phyloP scores from a whole-genome alignment of 2,888 invertebrate species.

The Nemotelus pantherinus region DNA sequence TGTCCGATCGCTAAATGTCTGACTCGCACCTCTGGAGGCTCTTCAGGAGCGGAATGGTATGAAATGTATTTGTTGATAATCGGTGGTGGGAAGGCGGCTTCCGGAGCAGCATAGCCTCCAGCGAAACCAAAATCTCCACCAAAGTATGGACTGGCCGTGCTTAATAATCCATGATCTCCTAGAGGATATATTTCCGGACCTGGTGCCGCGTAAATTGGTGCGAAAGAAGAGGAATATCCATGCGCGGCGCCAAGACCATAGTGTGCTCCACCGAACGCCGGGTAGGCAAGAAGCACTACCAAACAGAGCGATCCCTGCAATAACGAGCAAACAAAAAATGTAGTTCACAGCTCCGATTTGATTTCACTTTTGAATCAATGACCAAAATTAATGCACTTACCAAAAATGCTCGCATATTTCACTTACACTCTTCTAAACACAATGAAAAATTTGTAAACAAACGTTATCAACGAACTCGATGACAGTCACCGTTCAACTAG shows the following conservation, averaged over 20 bases:
- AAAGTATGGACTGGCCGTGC: neutral
- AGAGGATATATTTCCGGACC: neutral
- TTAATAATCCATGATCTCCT: slow-evolving; percentile 7
- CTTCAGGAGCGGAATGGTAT: slow-evolving; percentile 52
- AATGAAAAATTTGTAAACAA: neutral
- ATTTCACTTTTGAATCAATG: neutral
- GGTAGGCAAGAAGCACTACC: slow-evolving; percentile 34
- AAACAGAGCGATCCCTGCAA: slow-evolving; percentile 32
- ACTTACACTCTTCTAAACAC: neutral
- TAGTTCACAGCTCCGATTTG: neutral
- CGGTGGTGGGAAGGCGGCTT: slow-evolving; percentile 36
- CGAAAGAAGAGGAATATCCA: neutral
- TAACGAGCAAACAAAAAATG: neutral
- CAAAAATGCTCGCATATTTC: slow-evolving; percentile 42
- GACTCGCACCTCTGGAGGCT: slow-evolving; percentile 45
- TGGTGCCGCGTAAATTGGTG: neutral
- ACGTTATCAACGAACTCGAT: neutral
- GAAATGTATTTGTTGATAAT: slow-evolving; percentile 51
- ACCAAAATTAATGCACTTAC: slow-evolving; percentile 37
- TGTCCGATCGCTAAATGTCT: slow-evolving; percentile 46
- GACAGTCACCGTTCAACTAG: slow-evolving; percentile 3
- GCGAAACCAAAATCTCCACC: slow-evolving; percentile 13
- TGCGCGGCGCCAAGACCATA: neutral
- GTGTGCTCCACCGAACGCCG: slow-evolving; percentile 19
- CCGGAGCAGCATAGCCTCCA: slow-evolving; percentile 10